Evolutionary conservation across 2,113 vertebrate genomes (phyloP).

Genomic region (Gobiocypris rarus): DNA sequence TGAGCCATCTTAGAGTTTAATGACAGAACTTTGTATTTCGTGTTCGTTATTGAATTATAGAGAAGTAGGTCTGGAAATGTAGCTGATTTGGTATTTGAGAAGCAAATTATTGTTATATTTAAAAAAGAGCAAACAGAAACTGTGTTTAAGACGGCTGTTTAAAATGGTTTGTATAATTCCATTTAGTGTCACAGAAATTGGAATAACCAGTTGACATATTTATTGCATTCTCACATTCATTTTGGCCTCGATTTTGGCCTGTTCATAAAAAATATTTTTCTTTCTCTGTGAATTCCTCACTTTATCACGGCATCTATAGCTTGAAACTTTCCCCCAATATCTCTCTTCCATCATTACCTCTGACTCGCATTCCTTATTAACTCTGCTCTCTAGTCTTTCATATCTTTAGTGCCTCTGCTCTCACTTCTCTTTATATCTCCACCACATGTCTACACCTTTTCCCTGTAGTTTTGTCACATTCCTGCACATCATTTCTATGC

Average conservation of each 20-base stretch:
- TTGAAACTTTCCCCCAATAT: not conserved
- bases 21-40: no score
- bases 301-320: not conserved
- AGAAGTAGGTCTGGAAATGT: not conserved
- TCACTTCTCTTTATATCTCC: not conserved
- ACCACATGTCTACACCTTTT: constrained; percentile 13
- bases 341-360: not conserved
- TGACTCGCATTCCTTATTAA: constrained; percentile 28
- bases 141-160: not conserved
- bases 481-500: not conserved
- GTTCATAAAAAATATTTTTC: not conserved
- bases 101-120: not conserved
- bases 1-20: no score
- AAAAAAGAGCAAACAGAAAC: not conserved
- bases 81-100: not conserved
- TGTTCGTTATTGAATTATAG: not conserved
- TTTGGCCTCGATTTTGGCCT: not conserved
- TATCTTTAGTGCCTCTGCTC: not conserved
- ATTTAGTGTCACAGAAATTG: not conserved
- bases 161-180: not conserved
- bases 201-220: not conserved
- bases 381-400: not conserved
- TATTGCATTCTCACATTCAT: not conserved
- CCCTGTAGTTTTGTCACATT: constrained; percentile 1
- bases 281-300: not conserved